Base-by-base conservation (phyloP, 2,797 vertebrate genomes). In the Spinibarbus caldwelli region DNA sequence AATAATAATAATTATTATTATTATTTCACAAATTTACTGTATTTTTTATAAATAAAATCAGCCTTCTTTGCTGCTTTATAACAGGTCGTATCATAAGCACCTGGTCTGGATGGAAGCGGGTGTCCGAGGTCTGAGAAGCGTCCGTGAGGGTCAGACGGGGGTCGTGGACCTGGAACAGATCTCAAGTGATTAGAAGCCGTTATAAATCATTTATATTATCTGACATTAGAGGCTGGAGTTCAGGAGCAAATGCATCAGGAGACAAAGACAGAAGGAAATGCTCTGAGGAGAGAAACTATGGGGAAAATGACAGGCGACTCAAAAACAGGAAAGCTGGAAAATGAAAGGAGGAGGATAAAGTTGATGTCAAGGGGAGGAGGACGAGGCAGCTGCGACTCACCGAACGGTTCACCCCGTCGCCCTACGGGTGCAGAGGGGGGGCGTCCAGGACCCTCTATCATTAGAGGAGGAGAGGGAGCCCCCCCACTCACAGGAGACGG, bases 401-500 rank as follows among this genome's bases (percentile, higher is more conserved):
- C 96, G 79, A 95, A 95, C 15, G 94, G 92, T 11, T 98, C 97
- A 89, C 94, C 95, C 91, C 95, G 95, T 88, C 95, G 95, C 82
- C 94, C 94, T 31, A 96, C 91, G 2, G 96, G 96, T 67, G 97
- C 97, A 66, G 97, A 98, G 11, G 95, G 96, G 3, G 97, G 96
- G 38, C 96, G 95, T 9, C 94, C 92, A 2, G 97, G 96, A 36
- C 93, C 95, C 87, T 99, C 98, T 3, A 96, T 96, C 92, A 96
- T 96, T 90, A 94, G 90, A 0, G 98, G 98, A 15, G 98, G 98
- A 45, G 98, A 99, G 0, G 97, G 97, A 15, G 97, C 97, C 3
- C 97, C 98, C 67, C 96, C 97, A 41, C 97, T 99, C 89, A 99
- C 97, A 4, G 98, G 98, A 36, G 98, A 99, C 2, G 97, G 97